Base-by-base conservation (phyloP, 2,797 vertebrate genomes). In the Hybognathus amarus region DNA sequence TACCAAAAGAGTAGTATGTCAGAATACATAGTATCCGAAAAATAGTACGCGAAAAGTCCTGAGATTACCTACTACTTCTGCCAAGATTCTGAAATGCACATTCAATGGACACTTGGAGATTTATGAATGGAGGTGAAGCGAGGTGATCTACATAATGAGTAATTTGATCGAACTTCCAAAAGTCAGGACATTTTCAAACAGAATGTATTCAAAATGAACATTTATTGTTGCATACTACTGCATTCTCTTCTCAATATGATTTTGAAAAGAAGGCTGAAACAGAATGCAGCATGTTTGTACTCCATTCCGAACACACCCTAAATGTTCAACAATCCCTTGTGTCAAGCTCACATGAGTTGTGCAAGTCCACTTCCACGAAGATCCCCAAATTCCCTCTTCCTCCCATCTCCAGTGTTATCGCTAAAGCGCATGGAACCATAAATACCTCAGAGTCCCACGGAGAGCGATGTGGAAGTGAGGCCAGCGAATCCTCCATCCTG, bases 371-470 rank as follows among this genome's bases (percentile, higher is more conserved):
- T 36, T 76, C 33, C n/a, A 56, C 3, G 4, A 68, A 27, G n/a
- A 30, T 67, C 17, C 50, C 63, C 59, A 54, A 47, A 45, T 30
- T 56, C 67, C 33, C n/a, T 74, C 2, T 69, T 77, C 20, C 67
- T n/a, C 59, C 36, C 13, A 0, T 24, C 22, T 82, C 15, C 42
- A n/a, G 66, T 59, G 12, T 68, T 38, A 66, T 64, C 52, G 22
- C 47, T 20, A 33, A 66, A 76, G 45, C 59, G 0, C 61, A 45
- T 36, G 38, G 20, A 52, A 42, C 33, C 63, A 77, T 17, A 83
- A 73, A 83, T 89, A 89, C 88, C 88, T 89, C 84, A 27, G 63
- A 77, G 54, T 79, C 80, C 87, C 88, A 88, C 20, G 61, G 64
- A 54, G 76, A 81, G 68, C 54, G 67, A 40, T 61, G 68, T 52